Percentiles rank a stretch among this genome's conserved stretches.
phyloP scores from a whole-genome alignment of 2,888 invertebrate genomes.

The Ditula angustiorana region DNA sequence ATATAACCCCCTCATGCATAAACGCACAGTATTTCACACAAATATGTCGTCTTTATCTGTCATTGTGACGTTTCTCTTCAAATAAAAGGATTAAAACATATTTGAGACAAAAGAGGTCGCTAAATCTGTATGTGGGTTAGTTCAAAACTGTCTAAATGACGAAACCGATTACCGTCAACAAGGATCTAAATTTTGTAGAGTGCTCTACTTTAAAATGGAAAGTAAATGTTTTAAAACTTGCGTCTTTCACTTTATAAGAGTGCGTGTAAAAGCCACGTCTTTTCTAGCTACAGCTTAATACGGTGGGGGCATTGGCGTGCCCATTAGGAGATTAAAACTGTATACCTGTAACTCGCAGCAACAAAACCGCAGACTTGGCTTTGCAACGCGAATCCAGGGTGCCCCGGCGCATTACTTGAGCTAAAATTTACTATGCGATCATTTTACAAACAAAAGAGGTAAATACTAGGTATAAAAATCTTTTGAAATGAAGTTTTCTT shows the following conservation, averaged over 20 bases:
- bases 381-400: constrained; percentile 4
- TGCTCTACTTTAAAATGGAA: too few species aligned
- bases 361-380: constrained; percentile 33
- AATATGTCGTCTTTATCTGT: too few species aligned
- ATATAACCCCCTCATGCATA: too few species aligned
- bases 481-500: not conserved
- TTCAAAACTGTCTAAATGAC: too few species aligned
- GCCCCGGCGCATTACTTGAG: not conserved
- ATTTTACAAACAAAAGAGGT: not conserved
- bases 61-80: too few species aligned
- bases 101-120: too few species aligned
- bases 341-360: constrained; percentile 22
- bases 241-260: not conserved
- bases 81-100: too few species aligned
- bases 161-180: too few species aligned
- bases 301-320: constrained; percentile 4
- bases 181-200: too few species aligned
- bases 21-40: too few species aligned
- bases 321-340: constrained; percentile 38
- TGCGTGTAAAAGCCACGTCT: constrained; percentile 10
- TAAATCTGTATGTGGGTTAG: too few species aligned
- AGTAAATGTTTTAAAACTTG: not conserved
- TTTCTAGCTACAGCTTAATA: constrained; percentile 20
- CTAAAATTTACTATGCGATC: constrained; percentile 3
- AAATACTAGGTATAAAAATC: not conserved